A percentile compares a stretch with the other conserved stretches of the same genome.
These are phyloP conservation scores for Drosophila novamexicana DNA, from an alignment of 1,140 invertebrate species.

Conservation along the genomic window DNA sequence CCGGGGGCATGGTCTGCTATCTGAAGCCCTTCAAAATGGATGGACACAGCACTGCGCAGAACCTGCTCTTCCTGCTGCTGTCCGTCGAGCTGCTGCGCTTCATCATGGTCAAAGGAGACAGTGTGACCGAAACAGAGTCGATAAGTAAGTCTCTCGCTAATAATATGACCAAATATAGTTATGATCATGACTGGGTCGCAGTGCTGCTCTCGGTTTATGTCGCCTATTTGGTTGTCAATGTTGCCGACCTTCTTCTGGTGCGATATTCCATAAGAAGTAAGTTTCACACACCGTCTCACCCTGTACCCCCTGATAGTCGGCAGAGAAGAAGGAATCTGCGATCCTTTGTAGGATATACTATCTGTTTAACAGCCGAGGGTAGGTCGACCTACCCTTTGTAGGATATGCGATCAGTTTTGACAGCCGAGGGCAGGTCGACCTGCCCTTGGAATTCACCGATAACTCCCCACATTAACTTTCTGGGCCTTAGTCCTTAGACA, in stretches of 20 bases:
- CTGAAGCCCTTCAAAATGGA: slow-evolving; percentile 56
- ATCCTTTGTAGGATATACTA: no score
- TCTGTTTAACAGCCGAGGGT: no score
- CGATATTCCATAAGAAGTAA: slow-evolving; percentile 43
- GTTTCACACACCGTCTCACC: background rate
- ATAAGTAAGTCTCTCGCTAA: slow-evolving; percentile 9
- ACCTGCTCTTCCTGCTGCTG: slow-evolving; percentile 51
- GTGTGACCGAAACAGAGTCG: background rate
- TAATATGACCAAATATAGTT: background rate
- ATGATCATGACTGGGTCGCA: background rate
- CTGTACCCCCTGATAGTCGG: no score
- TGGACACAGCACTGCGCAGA: slow-evolving; percentile 22
- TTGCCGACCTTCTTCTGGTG: slow-evolving; percentile 39
- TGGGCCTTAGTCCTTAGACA: no score
- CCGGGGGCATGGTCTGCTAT: slow-evolving; percentile 50
- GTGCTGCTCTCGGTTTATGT: slow-evolving; percentile 36
- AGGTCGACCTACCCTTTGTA: no score
- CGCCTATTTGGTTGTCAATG: slow-evolving; percentile 36
- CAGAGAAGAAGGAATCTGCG: no score
- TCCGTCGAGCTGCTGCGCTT: slow-evolving; percentile 6
- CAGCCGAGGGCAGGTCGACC: no score
- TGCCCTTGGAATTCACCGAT: no score
- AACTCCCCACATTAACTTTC: no score
- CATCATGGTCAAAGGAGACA: background rate
- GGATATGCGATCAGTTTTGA: no score